Base-by-base conservation (phyloP, 1,140 invertebrate species). In the Psix sp. region DNA sequence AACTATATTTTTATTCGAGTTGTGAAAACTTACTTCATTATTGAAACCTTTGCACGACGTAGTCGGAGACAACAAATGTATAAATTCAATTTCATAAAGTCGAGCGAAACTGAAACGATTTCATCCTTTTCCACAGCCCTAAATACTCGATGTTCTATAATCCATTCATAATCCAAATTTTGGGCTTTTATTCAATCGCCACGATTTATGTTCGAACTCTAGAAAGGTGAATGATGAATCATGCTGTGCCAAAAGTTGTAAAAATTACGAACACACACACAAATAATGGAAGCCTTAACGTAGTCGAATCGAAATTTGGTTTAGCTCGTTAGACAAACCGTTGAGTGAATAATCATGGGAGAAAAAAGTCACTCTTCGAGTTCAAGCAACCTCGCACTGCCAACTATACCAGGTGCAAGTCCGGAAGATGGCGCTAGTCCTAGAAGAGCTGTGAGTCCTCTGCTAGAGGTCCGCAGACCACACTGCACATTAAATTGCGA, bases 401-500 rank as follows among this genome's bases (percentile, higher is more conserved):
- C 83, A 6, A 76, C 80, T 39, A 75, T 82, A 24, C 77, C 74
- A 35, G 85, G 85, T 10, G 38, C 83, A 1, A 86, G 82, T 70
- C 82, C 83, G 20, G 84, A 86, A 15, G 82, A 82, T 11, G 84
- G 83, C 24, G 75, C 86, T 15, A 86, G 84, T 63, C 91, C 91
- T n/a, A 86, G 91, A 62, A 87, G 91, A 48, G 91, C 91, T 0
- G 89, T 92, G 29, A 92, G 91, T 72, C 92, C 92, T 1, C 82
- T 92, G 17, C 86, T 92, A 35, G 91, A 92, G 83, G 90, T 91
- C 57, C 87, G 91, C 13, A 84, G 92, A 42, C 91, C 92, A 14
- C 91, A 92, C 74, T 93, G 92, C 84, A 93, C 91, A 1, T 87
- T 93, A 14, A 92, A 92, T 79, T 93, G 92, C 79, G 90, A 91